A percentile compares a stretch with the other conserved stretches of the same genome.
Conservation (phyloP, 2,888 invertebrate genomes). For the Notodonta dromedarius region DNA sequence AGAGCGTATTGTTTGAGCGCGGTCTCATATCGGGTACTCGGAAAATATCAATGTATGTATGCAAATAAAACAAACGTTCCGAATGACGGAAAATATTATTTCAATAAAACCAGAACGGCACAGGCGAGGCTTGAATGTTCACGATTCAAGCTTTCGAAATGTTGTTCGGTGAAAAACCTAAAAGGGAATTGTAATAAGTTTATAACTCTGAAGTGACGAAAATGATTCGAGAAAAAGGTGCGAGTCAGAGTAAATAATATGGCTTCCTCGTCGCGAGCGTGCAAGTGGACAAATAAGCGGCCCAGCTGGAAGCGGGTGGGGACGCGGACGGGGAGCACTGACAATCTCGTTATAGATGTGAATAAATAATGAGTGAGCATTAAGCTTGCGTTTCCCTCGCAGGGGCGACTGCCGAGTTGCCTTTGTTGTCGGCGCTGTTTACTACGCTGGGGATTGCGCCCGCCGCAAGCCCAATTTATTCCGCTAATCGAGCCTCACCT, state of each 20-base stretch:
- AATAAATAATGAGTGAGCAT: slow-evolving; percentile 82
- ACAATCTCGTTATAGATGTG: slow-evolving; percentile 82
- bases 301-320: slow-evolving; percentile 50
- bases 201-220: slow-evolving; percentile 63
- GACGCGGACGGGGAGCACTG: slow-evolving; percentile 70
- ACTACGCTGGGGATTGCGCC: slow-evolving; percentile 71
- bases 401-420: slow-evolving; percentile 59
- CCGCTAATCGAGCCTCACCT: slow-evolving; percentile 77
- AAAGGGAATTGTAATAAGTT: slow-evolving; percentile 55
- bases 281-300: slow-evolving; percentile 61
- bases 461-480: slow-evolving; percentile 79
- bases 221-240: slow-evolving; percentile 62
- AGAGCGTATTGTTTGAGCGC: slow-evolving; percentile 19
- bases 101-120: slow-evolving; percentile 41
- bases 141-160: slow-evolving; percentile 22
- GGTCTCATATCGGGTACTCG: slow-evolving; percentile 41
- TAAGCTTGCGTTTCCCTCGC: slow-evolving; percentile 66
- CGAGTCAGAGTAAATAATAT: slow-evolving; percentile 59
- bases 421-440: slow-evolving; percentile 78
- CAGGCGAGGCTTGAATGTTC: slow-evolving; percentile 28
- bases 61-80: slow-evolving; percentile 51
- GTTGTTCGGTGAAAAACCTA: background rate
- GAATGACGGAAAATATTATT: slow-evolving; percentile 48
- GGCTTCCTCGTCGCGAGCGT: slow-evolving; percentile 40
- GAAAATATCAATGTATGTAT: slow-evolving; percentile 46